Evolutionary conservation across 2,888 invertebrate genomes (phyloP).

Genomic region (Chymomyza amoena): DNA sequence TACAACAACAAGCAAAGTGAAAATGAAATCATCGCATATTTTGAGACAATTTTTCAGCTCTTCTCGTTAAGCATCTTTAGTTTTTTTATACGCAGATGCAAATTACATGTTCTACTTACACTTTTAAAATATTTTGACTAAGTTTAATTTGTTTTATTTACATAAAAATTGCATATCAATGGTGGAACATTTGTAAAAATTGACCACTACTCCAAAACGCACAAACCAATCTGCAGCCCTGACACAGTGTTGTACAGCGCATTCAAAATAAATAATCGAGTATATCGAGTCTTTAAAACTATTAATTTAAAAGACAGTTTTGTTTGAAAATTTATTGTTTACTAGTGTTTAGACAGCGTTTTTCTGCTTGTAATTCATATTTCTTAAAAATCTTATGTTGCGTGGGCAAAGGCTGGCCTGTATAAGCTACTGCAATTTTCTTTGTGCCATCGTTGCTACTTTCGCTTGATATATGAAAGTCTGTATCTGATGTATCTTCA

Average conservation of each 20-base stretch:
- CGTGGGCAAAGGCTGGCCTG: conserved; percentile 28
- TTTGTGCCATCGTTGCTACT: conserved; percentile 46
- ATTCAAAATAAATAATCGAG: background rate
- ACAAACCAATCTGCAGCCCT: conserved; percentile 58
- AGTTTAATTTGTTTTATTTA: conserved; percentile 60
- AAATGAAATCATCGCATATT: conserved; percentile 77
- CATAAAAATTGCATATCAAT: conserved; percentile 62
- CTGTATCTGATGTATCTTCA: conserved; percentile 47
- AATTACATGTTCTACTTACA: conserved; percentile 50
- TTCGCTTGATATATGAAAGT: conserved; percentile 55
- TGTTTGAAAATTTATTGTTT: conserved; percentile 35
- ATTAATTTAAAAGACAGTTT: conserved; percentile 13
- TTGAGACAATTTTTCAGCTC: conserved; percentile 31
- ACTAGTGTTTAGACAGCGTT: background rate
- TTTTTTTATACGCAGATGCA: background rate
- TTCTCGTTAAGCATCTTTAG: background rate
- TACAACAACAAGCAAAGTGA: conserved; percentile 68
- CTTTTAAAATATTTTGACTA: conserved; percentile 54
- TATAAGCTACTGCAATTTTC: conserved; percentile 31
- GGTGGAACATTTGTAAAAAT: conserved; percentile 56
- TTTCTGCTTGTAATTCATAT: background rate
- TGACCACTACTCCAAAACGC: conserved; percentile 65
- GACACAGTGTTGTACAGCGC: conserved; percentile 45
- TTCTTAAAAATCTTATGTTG: background rate
- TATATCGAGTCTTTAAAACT: background rate